Base-by-base conservation (phyloP, 2,888 invertebrate species). In the Standfussiana lucernea region DNA sequence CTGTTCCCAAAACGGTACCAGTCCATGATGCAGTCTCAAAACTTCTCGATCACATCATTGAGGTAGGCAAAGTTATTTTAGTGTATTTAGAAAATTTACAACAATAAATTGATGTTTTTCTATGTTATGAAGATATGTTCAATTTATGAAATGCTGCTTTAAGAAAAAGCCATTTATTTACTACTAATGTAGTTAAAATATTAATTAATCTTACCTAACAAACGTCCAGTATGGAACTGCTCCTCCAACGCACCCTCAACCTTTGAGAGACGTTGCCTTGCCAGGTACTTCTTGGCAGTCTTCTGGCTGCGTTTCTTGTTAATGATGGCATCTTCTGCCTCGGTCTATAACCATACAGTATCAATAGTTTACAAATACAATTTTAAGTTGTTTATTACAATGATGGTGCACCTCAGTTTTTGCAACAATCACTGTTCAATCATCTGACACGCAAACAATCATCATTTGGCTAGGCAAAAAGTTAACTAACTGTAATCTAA, bases 241-340 rank as follows among this genome's bases (percentile, higher is more conserved):
- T 99, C 99, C 95, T 99, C 99, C 80, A 99, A 95, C 70, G 98
- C 98, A 85, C 98, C 97, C 93, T 99, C 99, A 85, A 99, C 99
- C 96, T 99, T 99, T 80, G 99, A 98, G 74, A 98, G 97, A 95
- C 99, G 98, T 96, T 99, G 99, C 89, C 99, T 98, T 72, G 98
- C 97, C 94, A 99, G 98, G 95, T 99, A 99, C 96, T 99, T 99
- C 97, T 99, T 98, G 90, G 97, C 98, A 2, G 98, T 98, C 95
- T 99, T 99, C 95, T 99, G 99, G 90, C 99, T 99, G 87, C 99
- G 97, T 95, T 99, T 99, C 97, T 99, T 99, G 96, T 98, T 99
- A 86, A 99, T 97, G 88, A 98, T 97, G 89, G 98, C 99, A 95
- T 99, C 99, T 93, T 99, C 99, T 86, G 98, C 99, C 94, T 99